Evolutionary conservation across 2,888 invertebrate genomes (phyloP).

Genomic region (Phrixothrix hirtus): DNA sequence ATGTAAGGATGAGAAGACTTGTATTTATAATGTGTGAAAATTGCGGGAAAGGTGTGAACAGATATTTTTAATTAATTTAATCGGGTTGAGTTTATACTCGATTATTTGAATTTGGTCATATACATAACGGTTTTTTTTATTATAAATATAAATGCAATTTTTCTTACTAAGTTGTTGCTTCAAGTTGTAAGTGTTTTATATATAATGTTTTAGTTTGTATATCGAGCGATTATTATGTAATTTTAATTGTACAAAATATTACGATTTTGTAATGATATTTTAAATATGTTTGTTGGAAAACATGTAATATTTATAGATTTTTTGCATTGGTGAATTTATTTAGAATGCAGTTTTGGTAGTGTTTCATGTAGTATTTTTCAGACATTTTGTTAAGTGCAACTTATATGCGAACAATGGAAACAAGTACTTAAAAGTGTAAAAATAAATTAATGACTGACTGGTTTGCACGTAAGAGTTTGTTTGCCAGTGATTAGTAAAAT

Average conservation of each 20-base stretch:
- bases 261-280: slow-evolving; percentile 42
- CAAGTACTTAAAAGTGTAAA: slow-evolving; percentile 17
- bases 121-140: slow-evolving; percentile 7
- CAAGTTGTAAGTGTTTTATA: slow-evolving; percentile 26
- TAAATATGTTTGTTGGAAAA: slow-evolving; percentile 1
- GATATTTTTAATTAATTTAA: slow-evolving; percentile 4
- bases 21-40: slow-evolving; percentile 17
- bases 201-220: slow-evolving; percentile 18
- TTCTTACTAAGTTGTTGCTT: slow-evolving; percentile 31
- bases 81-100: slow-evolving; percentile 18
- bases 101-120: slow-evolving; percentile 14
- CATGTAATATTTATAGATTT: slow-evolving; percentile 27
- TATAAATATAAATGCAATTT: slow-evolving; percentile 8
- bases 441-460: slow-evolving; percentile 1
- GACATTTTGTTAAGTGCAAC: slow-evolving; percentile 5
- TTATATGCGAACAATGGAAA: slow-evolving; percentile 3
- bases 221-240: slow-evolving; percentile 17
- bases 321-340: slow-evolving; percentile 33
- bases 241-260: slow-evolving; percentile 40
- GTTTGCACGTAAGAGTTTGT: slow-evolving; percentile 13
- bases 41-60: slow-evolving; percentile 13
- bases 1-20: slow-evolving; percentile 19
- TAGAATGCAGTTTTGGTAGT: slow-evolving; percentile 13
- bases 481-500: slow-evolving; percentile 13
- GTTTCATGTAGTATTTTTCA: slow-evolving; percentile 12